A percentile compares a stretch with the other conserved stretches of the same genome.
Evolutionary conservation across 2,797 vertebrate species (phyloP).

Genomic region (Nasua narica): DNA sequence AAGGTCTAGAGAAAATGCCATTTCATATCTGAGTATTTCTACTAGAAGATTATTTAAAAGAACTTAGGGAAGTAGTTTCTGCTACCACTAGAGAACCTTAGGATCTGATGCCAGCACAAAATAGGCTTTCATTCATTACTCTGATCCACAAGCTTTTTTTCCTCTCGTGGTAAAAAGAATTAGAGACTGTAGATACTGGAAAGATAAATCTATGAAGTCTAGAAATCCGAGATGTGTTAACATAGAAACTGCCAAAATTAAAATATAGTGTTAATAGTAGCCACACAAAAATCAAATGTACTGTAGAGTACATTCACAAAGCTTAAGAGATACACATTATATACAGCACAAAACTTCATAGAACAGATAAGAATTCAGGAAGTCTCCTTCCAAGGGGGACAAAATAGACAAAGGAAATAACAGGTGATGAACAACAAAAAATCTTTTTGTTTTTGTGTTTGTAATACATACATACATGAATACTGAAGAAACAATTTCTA

Average conservation of each 20-base stretch:
- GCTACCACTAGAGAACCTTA: neutral
- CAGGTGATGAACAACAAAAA: neutral
- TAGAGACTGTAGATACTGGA: neutral
- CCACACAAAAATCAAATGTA: neutral
- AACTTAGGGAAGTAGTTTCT: neutral
- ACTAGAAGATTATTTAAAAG: neutral
- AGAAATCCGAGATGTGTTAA: neutral
- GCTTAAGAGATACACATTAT: neutral
- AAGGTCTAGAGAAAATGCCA: neutral
- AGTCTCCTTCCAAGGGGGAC: neutral
- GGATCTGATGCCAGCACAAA: neutral
- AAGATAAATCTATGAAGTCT: neutral
- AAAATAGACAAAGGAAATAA: neutral
- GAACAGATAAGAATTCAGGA: neutral
- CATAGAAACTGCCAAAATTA: neutral
- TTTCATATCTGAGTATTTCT: neutral
- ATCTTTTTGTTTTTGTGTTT: neutral
- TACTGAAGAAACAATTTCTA: neutral
- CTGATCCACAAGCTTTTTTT: too few relatives aligned
- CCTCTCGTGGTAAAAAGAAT: neutral
- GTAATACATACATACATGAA: neutral
- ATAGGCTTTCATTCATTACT: neutral
- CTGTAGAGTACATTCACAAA: neutral
- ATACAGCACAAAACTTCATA: neutral
- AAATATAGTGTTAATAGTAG: neutral